Evolutionary conservation across 2,113 vertebrate species (phyloP).

Genomic region (Phalacrocorax aristotelis): DNA sequence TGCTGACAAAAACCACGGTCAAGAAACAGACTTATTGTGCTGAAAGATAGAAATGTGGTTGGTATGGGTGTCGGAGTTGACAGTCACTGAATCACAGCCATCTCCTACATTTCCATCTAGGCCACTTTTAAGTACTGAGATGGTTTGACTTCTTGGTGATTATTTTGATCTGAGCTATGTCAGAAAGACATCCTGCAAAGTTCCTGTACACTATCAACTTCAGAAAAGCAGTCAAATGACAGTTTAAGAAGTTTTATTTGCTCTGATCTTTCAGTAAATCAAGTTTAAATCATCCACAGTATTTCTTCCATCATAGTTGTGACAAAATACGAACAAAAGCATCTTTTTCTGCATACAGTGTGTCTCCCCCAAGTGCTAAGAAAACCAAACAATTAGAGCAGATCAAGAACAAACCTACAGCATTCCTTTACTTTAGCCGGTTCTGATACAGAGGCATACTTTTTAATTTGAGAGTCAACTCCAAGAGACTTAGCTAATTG

Average conservation of each 20-base stretch:
- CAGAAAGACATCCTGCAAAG: background rate
- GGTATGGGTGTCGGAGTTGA: background rate
- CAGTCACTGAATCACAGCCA: background rate
- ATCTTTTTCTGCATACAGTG: slow-evolving; percentile 13
- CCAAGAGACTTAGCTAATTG: slow-evolving; percentile 94
- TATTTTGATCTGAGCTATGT: background rate
- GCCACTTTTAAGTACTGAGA: background rate
- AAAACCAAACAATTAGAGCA: slow-evolving; percentile 74
- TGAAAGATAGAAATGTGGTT: background rate
- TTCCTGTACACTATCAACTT: background rate
- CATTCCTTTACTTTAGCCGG: slow-evolving; percentile 94
- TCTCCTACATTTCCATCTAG: background rate
- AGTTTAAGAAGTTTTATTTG: slow-evolving; percentile 73
- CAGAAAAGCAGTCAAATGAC: slow-evolving; percentile 32
- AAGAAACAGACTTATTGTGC: background rate
- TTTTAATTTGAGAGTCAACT: slow-evolving; percentile 91
- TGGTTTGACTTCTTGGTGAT: background rate
- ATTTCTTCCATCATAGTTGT: slow-evolving; percentile 53
- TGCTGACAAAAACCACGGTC: background rate
- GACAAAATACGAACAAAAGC: slow-evolving; percentile 56
- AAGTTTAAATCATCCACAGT: slow-evolving; percentile 65
- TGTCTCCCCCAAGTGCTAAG: background rate
- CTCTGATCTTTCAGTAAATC: background rate
- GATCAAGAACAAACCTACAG: slow-evolving; percentile 90
- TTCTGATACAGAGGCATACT: slow-evolving; percentile 88